phyloP scores from a whole-genome alignment of 2,888 invertebrate genomes.

The Thymelicus acteon region DNA sequence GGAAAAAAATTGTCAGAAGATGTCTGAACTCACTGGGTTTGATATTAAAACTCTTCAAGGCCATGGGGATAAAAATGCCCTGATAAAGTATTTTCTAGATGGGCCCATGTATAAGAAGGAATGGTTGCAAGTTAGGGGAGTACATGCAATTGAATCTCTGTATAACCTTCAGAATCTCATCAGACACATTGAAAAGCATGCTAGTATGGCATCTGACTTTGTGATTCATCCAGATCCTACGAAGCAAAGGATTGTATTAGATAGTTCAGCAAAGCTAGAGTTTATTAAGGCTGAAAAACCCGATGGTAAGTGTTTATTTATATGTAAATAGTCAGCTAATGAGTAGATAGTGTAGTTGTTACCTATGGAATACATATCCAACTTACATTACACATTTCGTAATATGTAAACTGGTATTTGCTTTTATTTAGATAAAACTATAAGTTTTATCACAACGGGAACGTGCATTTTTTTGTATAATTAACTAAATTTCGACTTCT shows the following conservation, averaged over 20 bases:
- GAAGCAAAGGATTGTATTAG: constrained; percentile 44
- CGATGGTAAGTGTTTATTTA: constrained; percentile 13
- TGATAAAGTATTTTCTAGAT: constrained; percentile 67
- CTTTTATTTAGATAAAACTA: too few relatives aligned
- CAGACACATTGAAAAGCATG: constrained; percentile 59
- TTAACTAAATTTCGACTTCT: too few relatives aligned
- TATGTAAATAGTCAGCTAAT: too few relatives aligned
- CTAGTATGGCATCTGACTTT: constrained; percentile 47
- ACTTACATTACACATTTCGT: too few relatives aligned
- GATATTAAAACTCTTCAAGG: constrained; percentile 63
- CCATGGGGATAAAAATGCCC: constrained; percentile 61
- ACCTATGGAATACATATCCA: too few relatives aligned
- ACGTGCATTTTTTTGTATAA: too few relatives aligned
- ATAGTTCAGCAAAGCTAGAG: constrained; percentile 48
- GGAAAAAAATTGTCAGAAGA: constrained; percentile 59
- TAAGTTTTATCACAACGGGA: too few relatives aligned
- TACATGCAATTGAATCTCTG: constrained; percentile 59
- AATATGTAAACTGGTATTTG: too few relatives aligned
- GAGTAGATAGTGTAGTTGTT: too few relatives aligned
- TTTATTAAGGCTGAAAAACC: constrained; percentile 22
- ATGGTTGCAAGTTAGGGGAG: constrained; percentile 59
- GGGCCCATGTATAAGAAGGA: constrained; percentile 60
- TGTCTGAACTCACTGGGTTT: constrained; percentile 66
- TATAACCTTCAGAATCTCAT: constrained; percentile 63
- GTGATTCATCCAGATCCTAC: constrained; percentile 46